A percentile compares a stretch with the other conserved stretches of the same genome.
phyloP scores from a whole-genome alignment of 2,113 vertebrate genomes.

The Saimiri boliviensis region DNA sequence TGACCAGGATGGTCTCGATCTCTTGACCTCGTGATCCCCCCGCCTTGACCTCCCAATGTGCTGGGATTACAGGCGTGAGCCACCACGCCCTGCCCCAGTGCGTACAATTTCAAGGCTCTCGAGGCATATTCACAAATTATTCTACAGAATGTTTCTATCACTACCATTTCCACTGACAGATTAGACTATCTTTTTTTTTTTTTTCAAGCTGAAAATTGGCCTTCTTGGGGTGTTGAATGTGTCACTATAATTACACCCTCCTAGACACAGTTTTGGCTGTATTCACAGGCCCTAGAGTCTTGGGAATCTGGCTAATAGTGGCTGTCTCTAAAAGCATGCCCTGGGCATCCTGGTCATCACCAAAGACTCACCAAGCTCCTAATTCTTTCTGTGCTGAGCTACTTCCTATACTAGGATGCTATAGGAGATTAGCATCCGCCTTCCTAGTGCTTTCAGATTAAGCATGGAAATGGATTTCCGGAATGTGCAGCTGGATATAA shows the following conservation, averaged over 20 bases:
- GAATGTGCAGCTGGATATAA: neutral
- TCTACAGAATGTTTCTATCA: neutral
- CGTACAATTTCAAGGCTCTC: neutral
- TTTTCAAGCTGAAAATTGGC: neutral
- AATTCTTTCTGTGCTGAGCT: neutral
- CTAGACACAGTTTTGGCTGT: neutral
- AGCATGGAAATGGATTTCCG: neutral
- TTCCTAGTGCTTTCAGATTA: neutral
- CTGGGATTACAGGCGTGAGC: too few relatives aligned
- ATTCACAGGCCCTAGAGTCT: neutral
- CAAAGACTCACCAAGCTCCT: neutral
- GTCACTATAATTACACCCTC: neutral
- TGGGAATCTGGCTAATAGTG: neutral
- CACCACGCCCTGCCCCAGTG: too few relatives aligned
- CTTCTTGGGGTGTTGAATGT: neutral
- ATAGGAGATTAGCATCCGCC: neutral
- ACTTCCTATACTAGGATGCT: neutral
- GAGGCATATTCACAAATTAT: neutral
- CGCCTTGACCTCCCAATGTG: too few relatives aligned
- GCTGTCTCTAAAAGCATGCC: neutral
- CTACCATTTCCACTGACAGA: neutral
- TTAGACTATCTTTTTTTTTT: neutral
- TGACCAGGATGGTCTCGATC: too few relatives aligned
- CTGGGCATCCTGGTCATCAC: neutral
- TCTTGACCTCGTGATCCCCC: too few relatives aligned